A percentile compares a stretch with the other conserved stretches of the same genome.
Evolutionary conservation across 2,113 vertebrate genomes (phyloP).

Genomic region (Rhagologus leucostigma): DNA sequence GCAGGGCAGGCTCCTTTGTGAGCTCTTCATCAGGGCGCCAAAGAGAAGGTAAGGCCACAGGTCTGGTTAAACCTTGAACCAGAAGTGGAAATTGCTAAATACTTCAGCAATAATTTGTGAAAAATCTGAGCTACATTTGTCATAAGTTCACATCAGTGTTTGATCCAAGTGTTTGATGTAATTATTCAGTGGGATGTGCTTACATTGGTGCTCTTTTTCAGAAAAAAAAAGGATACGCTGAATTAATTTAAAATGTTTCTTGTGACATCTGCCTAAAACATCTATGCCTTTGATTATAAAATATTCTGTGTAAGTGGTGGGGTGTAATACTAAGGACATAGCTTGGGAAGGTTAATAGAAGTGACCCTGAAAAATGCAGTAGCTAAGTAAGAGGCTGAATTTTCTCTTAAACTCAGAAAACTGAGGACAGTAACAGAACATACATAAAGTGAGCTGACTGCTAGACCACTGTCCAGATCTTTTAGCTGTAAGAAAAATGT

Average conservation of each 20-base stretch:
- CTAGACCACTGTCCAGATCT: neutral
- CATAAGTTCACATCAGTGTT: neutral
- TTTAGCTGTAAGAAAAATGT: neutral
- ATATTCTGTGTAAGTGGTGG: neutral
- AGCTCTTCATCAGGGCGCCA: constrained; percentile 95
- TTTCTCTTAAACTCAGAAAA: neutral
- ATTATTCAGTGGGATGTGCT: neutral
- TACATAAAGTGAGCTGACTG: neutral
- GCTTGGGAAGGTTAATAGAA: neutral
- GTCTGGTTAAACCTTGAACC: neutral
- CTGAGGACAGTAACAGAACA: neutral
- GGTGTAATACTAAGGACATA: neutral
- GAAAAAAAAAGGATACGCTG: neutral
- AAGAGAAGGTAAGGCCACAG: constrained; percentile 85
- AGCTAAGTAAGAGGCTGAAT: neutral
- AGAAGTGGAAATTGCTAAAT: neutral
- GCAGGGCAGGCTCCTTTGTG: constrained; percentile 93
- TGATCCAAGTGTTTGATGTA: neutral
- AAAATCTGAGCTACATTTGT: neutral
- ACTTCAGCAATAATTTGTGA: neutral
- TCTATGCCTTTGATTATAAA: neutral
- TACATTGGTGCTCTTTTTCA: neutral
- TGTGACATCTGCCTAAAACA: neutral
- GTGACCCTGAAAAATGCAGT: neutral
- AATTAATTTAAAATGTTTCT: neutral